Percentiles rank a stretch among this genome's conserved stretches.
Conservation (phyloP, 2,113 vertebrate genomes). For the Rallus limicola region DNA sequence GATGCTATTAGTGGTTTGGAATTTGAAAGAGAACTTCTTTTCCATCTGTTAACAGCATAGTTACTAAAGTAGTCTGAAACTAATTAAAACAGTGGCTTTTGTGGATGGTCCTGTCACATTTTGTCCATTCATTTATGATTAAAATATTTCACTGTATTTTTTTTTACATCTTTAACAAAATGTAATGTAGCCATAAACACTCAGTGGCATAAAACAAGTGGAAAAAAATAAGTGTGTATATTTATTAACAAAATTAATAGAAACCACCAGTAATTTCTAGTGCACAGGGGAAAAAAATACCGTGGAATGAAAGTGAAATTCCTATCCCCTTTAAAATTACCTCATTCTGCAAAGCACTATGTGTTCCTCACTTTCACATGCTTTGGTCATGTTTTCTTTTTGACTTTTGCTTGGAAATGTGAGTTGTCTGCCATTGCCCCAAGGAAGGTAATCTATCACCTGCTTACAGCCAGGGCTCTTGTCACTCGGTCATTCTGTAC, state of each 20-base stretch:
- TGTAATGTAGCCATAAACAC: slow-evolving; percentile 6
- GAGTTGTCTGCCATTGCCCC: neutral
- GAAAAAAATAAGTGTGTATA: neutral
- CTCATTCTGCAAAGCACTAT: neutral
- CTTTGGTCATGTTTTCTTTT: neutral
- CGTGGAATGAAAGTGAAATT: neutral
- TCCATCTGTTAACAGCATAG: neutral
- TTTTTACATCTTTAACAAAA: neutral
- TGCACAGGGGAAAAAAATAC: neutral
- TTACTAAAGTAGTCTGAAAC: neutral
- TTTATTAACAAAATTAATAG: neutral
- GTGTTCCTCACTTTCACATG: neutral
- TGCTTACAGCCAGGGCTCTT: neutral
- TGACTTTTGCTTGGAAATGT: neutral
- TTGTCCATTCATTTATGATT: neutral
- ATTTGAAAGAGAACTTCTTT: neutral
- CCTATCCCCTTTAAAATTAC: neutral
- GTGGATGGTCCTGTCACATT: neutral
- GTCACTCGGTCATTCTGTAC: neutral
- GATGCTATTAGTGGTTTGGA: neutral
- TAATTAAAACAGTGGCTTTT: slow-evolving; percentile 25
- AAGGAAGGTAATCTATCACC: slow-evolving; percentile 19
- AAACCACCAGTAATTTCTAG: neutral
- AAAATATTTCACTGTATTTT: neutral
- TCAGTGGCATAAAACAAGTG: neutral